Evolutionary conservation across 2,797 vertebrate species (phyloP), one percentile per base, ranked within the genome.

Genomic region (Gouania willdenowi): DNA sequence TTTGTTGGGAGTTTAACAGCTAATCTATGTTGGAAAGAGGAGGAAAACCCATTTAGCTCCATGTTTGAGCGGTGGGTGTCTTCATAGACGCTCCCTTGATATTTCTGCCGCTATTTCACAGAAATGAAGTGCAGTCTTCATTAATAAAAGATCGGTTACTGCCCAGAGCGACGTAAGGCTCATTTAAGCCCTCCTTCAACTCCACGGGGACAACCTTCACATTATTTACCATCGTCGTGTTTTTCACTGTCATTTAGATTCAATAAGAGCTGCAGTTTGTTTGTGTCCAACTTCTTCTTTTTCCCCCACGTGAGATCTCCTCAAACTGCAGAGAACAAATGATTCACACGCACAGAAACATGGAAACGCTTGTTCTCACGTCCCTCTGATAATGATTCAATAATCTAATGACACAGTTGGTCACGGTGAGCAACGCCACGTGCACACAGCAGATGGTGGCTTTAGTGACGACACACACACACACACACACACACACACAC

Each of bases 341-440:
- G 46, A 60, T 54, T 61, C 68, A 66, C 58, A 63, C 65, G 44
- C 53, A 14, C 47, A 54, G 52, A 61, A 60, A 64, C 66, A 63
- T 47, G 58, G 60, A 79, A 61, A 77, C 66, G 66, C 76, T 54
- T 77, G 57, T 73, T 79, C 65, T 46, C 34, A 18, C n/a, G 81
- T 73, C 79, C 73, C 60, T 53, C 44, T 69, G 77, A 77, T 84
- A 82, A 83, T 85, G 82, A 84, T 85, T 85, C 82, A 82, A 82
- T 81, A 71, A 85, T 85, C 79, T 84, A 83, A 84, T 84, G 82
- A 84, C 82, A 83, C 74, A 61, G 87, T 86, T 85, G 85, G 86
- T 87, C 85, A 88, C 79, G 79, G 82, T 63, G 76, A 81, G 82
- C 77, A 75, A 71, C 75, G 65, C 76, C 56, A 71, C 35, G 63